Conservation (phyloP, 2,113 vertebrate species). For the Antigone vipio region DNA sequence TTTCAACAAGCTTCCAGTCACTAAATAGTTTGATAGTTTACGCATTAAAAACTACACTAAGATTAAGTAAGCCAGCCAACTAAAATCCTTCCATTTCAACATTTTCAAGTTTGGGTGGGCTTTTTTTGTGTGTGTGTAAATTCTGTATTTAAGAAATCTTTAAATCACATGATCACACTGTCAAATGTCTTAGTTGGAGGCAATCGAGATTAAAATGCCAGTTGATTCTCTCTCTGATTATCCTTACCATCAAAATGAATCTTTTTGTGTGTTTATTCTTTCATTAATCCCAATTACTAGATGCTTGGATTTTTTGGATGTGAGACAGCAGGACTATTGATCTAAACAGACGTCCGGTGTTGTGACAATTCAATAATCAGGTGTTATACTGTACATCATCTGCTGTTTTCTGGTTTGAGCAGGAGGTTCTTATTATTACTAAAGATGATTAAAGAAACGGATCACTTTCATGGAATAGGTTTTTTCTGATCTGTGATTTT, state of each 20-base stretch:
- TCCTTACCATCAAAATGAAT: neutral
- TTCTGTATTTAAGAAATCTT: neutral
- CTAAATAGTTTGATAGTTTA: neutral
- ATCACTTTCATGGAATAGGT: neutral
- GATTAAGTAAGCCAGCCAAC: neutral
- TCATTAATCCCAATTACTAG: neutral
- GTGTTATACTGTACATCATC: neutral
- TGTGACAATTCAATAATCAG: neutral
- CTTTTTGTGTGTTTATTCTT: neutral
- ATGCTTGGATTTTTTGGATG: neutral
- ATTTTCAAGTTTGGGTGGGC: neutral
- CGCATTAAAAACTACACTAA: neutral
- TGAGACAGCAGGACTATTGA: neutral
- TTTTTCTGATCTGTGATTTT: slow-evolving; percentile 14
- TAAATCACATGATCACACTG: neutral
- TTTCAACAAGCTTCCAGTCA: neutral
- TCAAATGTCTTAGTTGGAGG: neutral
- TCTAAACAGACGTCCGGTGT: neutral
- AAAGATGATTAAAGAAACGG: neutral
- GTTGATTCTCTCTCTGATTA: neutral
- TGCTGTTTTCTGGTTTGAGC: neutral
- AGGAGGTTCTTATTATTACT: neutral
- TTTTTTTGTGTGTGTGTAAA: neutral
- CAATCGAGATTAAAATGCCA: neutral
- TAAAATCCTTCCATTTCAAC: neutral